These are phyloP conservation scores for Bradypodion pumilum DNA, from an alignment of 2,797 vertebrate species.

Conservation along the genomic window DNA sequence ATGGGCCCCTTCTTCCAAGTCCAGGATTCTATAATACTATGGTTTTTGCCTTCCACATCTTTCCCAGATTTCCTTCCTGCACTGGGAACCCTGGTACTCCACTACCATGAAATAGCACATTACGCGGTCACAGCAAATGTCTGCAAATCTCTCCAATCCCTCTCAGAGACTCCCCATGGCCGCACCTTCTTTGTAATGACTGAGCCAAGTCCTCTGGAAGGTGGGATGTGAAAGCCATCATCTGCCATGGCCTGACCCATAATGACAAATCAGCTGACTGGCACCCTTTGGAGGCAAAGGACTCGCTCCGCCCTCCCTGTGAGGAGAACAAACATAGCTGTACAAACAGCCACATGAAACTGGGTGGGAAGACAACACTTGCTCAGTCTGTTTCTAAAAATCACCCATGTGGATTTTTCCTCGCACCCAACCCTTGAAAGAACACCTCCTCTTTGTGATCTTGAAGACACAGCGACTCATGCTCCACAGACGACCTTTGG, in stretches of 20 bases:
- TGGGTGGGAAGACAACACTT: accelerated
- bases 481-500: neutral
- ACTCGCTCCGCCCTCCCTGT: too few relatives aligned
- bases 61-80: too few relatives aligned
- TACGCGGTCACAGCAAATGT: too few relatives aligned
- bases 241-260: neutral
- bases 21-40: too few relatives aligned
- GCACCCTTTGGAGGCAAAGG: too few relatives aligned
- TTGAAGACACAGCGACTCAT: neutral
- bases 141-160: too few relatives aligned
- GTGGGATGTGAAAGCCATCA: neutral
- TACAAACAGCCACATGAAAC: neutral
- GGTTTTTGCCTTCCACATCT: too few relatives aligned
- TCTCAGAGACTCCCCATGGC: too few relatives aligned
- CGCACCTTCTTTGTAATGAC: too few relatives aligned
- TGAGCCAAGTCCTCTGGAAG: neutral
- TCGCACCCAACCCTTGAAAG: neutral
- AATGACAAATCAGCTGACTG: neutral
- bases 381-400: neutral
- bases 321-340: neutral
- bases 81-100: too few relatives aligned
- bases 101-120: too few relatives aligned
- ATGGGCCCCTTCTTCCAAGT: too few relatives aligned
- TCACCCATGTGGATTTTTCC: neutral
- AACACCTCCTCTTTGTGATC: neutral